A percentile compares a stretch with the other conserved stretches of the same genome.
phyloP scores from a whole-genome alignment of 2,888 invertebrate genomes.

The Panopea generosa region DNA sequence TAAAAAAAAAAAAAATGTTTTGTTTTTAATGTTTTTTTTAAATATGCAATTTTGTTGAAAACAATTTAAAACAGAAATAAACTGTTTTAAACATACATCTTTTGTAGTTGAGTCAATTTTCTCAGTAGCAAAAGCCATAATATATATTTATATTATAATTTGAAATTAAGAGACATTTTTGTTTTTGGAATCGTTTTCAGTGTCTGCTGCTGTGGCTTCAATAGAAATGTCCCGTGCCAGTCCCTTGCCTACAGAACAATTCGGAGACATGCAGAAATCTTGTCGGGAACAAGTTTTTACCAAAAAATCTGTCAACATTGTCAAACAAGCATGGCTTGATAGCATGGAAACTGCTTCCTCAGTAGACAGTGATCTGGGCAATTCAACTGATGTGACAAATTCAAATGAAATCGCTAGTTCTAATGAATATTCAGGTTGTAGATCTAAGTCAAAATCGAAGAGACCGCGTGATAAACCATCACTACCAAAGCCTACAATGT shows the following conservation, averaged over 20 bases:
- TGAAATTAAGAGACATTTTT: too few relatives aligned
- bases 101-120: too few relatives aligned
- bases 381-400: slow-evolving; percentile 48
- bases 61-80: too few relatives aligned
- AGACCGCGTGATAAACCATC: slow-evolving; percentile 55
- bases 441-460: slow-evolving; percentile 43
- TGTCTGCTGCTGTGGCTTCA: slow-evolving; percentile 63
- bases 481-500: slow-evolving; percentile 72
- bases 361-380: slow-evolving; percentile 54
- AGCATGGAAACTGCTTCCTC: slow-evolving; percentile 43
- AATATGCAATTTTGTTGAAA: too few relatives aligned
- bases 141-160: too few relatives aligned
- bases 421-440: slow-evolving; percentile 29
- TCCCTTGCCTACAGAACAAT: slow-evolving; percentile 48
- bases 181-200: slow-evolving; percentile 28
- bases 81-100: too few relatives aligned
- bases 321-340: slow-evolving; percentile 70
- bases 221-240: slow-evolving; percentile 59
- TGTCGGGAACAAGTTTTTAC: slow-evolving; percentile 32
- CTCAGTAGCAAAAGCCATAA: too few relatives aligned
- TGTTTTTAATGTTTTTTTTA: too few relatives aligned
- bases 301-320: slow-evolving; percentile 51
- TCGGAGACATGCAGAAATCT: slow-evolving; percentile 14
- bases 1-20: too few relatives aligned
- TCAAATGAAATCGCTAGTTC: slow-evolving; percentile 45